Conservation (phyloP, 2,888 invertebrate genomes). For the Dexiosoma caninum region DNA sequence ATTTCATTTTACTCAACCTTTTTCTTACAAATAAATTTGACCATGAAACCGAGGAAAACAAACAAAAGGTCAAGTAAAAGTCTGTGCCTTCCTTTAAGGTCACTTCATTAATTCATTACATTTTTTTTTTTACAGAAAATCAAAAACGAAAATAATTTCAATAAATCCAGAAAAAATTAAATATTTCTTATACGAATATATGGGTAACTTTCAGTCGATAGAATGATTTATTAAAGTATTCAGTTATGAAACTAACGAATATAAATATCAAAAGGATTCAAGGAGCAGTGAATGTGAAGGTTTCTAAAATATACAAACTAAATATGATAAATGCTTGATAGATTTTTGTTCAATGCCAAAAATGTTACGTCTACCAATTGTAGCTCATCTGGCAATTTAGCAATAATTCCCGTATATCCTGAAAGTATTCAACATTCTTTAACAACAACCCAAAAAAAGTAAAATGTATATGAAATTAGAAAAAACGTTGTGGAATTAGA, state of each 20-base stretch:
- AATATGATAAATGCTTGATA: no score
- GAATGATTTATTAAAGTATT: slow-evolving; percentile 25
- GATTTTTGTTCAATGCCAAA: no score
- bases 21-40: slow-evolving; percentile 7
- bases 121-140: neutral
- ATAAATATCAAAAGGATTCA: neutral
- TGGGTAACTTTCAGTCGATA: neutral
- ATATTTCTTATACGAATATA: no score
- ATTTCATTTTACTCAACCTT: neutral
- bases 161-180: neutral
- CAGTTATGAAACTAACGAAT: neutral
- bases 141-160: neutral
- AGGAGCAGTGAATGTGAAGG: no score
- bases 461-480: no score
- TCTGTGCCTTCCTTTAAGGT: neutral
- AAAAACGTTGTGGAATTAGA: no score
- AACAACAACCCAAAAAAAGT: no score
- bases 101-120: neutral
- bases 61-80: slow-evolving; percentile 21
- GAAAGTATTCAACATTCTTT: no score
- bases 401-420: no score
- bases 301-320: no score
- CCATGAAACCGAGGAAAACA: slow-evolving; percentile 5
- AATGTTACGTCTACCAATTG: no score
- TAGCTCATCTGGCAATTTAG: no score